Conservation (phyloP, 2,888 invertebrate species). For the Rhopalosiphum nymphaeae region DNA sequence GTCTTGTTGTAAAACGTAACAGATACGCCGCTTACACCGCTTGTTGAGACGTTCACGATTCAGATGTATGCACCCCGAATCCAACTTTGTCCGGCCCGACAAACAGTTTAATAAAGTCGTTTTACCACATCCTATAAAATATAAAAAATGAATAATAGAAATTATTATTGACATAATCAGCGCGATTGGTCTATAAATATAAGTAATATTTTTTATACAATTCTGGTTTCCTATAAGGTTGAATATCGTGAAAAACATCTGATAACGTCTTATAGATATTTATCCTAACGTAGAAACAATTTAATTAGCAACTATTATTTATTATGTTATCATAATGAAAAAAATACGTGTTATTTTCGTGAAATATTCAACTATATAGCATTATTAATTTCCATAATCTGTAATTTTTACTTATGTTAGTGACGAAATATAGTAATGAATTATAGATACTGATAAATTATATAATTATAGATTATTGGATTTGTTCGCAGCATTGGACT, state of each 20-base stretch:
- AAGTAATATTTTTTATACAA: neutral
- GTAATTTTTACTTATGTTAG: neutral
- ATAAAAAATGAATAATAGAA: neutral
- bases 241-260: neutral
- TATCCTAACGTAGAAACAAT: neutral
- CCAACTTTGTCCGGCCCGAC: constrained; percentile 78
- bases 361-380: neutral
- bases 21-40: constrained; percentile 81
- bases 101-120: constrained; percentile 83
- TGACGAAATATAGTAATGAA: neutral
- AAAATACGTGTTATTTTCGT: neutral
- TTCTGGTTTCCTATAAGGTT: neutral
- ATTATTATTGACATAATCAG: neutral
- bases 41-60: constrained; percentile 78
- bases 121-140: constrained; percentile 77
- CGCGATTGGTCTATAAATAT: neutral
- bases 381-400: neutral
- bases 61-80: constrained; percentile 77
- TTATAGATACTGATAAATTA: neutral
- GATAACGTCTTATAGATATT: neutral
- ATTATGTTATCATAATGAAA: neutral
- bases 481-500: neutral
- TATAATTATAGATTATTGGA: neutral
- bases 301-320: neutral
- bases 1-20: constrained; percentile 86